Base-by-base conservation (phyloP, 1,140 invertebrate genomes). In the Ceratosolen fusciceps region DNA sequence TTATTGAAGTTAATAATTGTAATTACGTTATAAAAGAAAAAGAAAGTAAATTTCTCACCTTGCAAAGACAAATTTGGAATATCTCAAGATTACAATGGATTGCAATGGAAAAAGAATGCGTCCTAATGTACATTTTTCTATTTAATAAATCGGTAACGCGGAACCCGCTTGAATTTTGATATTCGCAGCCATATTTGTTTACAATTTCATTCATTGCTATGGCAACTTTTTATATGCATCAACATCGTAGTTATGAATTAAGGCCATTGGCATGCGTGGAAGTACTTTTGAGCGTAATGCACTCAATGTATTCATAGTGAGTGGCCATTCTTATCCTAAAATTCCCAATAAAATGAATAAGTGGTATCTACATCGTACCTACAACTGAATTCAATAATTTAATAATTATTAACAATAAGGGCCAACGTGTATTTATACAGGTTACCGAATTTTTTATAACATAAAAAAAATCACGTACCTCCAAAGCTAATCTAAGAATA, bases 171-270 rank as follows among this genome's bases (percentile, higher is more conserved):
- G 14, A 85, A 85, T 85, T 86, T 87, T 86, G 84, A 88, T 84
- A 82, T 86, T 85, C 79, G 78, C 74, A 79, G 83, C 83, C 87
- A 89, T 88, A 80, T 88, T 87, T 89, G 88, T 89, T 89, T 88
- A 88, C 81, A 85, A 74, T 73, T 82, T 82, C 43, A 16, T 54
- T 67, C 2, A 86, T 88, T 87, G 82, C 86, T 80, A 77, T 80
- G 29, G 72, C n/a, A 49, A 80, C 73, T n/a, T 26, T 65, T 65
- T 37, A 5, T 37, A 65, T 65, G 19, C 37, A 21, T 65, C 60
- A 65, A 65, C 60, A 65, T n/a, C 0, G 4, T n/a, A 37, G 31
- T 37, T 21, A 65, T 65, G 19, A 65, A 65, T 31, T 65, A 65
- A 65, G 19, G 60, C 34, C 34, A 65, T 65, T 12, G 60, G 37